Evolutionary conservation across 2,113 vertebrate genomes (phyloP).

Genomic region (Rafetus swinhoei): DNA sequence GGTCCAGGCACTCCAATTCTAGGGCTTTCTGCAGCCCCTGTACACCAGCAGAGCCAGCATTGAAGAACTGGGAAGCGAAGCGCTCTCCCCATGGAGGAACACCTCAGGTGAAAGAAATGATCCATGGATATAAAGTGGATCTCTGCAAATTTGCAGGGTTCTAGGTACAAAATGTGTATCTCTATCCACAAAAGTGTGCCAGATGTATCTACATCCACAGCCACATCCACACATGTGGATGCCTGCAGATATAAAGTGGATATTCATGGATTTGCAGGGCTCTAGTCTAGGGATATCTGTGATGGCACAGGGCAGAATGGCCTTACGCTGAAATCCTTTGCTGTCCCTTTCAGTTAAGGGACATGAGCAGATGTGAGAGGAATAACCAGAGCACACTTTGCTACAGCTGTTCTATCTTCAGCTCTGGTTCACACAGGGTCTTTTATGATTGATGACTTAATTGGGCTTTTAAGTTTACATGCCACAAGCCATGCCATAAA

Average conservation of each 20-base stretch:
- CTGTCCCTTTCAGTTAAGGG: neutral
- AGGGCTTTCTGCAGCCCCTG: neutral
- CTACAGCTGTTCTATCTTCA: too few relatives aligned
- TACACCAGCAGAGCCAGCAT: neutral
- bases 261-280: too few relatives aligned
- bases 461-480: neutral
- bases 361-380: neutral
- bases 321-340: neutral
- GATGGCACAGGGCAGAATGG: neutral
- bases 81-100: neutral
- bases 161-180: too few relatives aligned
- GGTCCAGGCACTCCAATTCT: neutral
- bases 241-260: too few relatives aligned
- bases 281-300: neutral
- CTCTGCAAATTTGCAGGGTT: too few relatives aligned
- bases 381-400: too few relatives aligned
- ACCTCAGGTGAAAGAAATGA: neutral
- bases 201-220: too few relatives aligned
- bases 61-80: neutral
- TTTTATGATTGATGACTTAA: neutral
- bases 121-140: too few relatives aligned
- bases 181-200: too few relatives aligned
- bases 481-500: neutral
- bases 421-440: neutral
- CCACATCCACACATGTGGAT: too few relatives aligned